A percentile compares a stretch with the other conserved stretches of the same genome.
Evolutionary conservation across 2,888 invertebrate species (phyloP).

Genomic region (Nemurella pictetii): DNA sequence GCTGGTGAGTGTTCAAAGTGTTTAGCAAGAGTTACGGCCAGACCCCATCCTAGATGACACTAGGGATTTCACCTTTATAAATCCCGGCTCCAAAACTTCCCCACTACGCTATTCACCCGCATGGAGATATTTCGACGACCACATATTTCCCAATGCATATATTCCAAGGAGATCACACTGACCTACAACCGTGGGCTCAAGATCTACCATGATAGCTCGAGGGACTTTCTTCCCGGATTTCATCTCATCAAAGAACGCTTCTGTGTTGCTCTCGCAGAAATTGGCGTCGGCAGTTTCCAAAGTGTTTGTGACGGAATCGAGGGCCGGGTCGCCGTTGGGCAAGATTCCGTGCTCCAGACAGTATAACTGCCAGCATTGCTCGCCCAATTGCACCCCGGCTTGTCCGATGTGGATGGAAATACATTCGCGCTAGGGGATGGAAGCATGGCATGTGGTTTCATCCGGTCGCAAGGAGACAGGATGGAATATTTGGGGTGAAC

Average conservation of each 20-base stretch:
- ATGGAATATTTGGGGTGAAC: background rate
- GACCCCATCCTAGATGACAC: background rate
- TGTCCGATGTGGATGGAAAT: conserved; percentile 86
- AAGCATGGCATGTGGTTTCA: background rate
- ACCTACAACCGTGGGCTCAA: conserved; percentile 74
- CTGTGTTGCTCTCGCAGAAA: background rate
- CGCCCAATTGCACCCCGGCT: conserved; percentile 84
- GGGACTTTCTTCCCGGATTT: conserved; percentile 87
- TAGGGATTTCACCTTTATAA: background rate
- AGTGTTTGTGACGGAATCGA: background rate
- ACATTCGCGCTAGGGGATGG: conserved; percentile 73
- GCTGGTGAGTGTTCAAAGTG: background rate
- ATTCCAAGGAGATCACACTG: conserved; percentile 24
- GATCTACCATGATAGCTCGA: conserved; percentile 82
- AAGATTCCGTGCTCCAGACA: conserved; percentile 81
- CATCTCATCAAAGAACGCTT: conserved; percentile 52
- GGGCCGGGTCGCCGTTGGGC: conserved; percentile 66
- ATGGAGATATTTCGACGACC: background rate
- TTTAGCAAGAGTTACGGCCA: background rate
- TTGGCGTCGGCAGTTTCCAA: background rate
- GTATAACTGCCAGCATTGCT: conserved; percentile 82
- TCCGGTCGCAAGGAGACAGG: background rate
- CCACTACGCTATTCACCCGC: background rate
- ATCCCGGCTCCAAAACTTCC: background rate
- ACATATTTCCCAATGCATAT: background rate